These are phyloP conservation scores for Phoeniculus purpureus DNA, from an alignment of 2,797 vertebrate genomes.

Conservation along the genomic window DNA sequence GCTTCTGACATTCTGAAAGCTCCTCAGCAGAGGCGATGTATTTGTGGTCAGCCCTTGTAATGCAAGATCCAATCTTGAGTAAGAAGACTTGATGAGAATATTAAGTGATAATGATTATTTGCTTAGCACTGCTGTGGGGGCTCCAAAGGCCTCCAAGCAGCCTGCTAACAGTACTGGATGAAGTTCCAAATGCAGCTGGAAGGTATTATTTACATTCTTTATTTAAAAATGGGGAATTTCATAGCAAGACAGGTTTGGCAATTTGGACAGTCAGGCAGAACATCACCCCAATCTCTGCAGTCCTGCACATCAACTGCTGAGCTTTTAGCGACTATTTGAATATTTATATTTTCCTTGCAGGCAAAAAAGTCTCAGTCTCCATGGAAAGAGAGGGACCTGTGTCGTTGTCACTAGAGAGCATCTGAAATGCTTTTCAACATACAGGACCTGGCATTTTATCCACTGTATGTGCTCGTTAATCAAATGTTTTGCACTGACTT, in stretches of 20 bases:
- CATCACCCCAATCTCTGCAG: background rate
- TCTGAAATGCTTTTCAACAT: slow-evolving; percentile 17
- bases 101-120: slow-evolving; percentile 51
- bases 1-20: background rate
- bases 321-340: background rate
- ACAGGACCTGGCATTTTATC: slow-evolving; percentile 51
- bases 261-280: slow-evolving; percentile 41
- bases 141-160: background rate
- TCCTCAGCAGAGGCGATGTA: background rate
- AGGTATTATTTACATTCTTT: slow-evolving; percentile 39
- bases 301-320: background rate
- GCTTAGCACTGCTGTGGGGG: background rate
- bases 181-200: slow-evolving; percentile 34
- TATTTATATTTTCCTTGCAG: background rate
- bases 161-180: slow-evolving; percentile 19
- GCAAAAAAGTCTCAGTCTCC: background rate
- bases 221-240: slow-evolving; percentile 26
- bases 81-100: slow-evolving; percentile 33
- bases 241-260: slow-evolving; percentile 18
- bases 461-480: slow-evolving; percentile 38
- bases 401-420: background rate
- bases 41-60: background rate
- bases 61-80: background rate
- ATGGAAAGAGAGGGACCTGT: background rate
- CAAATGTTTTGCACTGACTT: slow-evolving; percentile 63